These are phyloP conservation scores for Drosophila imparisetae DNA, from an alignment of 2,888 invertebrate species.

Conservation along the genomic window DNA sequence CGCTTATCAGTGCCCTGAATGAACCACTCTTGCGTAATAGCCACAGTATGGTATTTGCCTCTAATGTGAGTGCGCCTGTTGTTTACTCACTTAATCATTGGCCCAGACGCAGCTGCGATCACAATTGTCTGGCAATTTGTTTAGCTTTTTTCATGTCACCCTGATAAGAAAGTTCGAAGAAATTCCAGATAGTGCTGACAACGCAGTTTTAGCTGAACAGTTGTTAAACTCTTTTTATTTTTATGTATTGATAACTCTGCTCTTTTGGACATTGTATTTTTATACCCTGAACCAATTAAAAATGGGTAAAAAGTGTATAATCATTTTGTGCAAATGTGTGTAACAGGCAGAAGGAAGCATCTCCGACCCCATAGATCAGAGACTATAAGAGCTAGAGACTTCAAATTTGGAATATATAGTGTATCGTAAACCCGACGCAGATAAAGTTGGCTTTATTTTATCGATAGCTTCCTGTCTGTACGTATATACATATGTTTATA, in stretches of 20 bases:
- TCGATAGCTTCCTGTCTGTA: too few relatives aligned
- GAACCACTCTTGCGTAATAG: background rate
- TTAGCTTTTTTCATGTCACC: conserved; percentile 2
- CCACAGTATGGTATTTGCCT: background rate
- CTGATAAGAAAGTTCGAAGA: conserved; percentile 32
- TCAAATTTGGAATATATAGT: background rate
- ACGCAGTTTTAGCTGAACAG: background rate
- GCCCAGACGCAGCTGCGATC: conserved; percentile 3
- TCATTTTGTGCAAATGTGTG: background rate
- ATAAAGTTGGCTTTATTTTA: too few relatives aligned
- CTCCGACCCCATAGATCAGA: background rate
- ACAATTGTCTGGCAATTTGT: conserved; percentile 42
- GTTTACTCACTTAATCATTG: conserved; percentile 33
- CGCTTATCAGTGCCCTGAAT: conserved; percentile 17
- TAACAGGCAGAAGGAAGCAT: background rate
- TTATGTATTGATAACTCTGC: background rate
- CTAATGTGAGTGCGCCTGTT: conserved; percentile 38
- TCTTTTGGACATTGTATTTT: background rate
- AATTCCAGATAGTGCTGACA: conserved; percentile 10
- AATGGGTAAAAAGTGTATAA: background rate
- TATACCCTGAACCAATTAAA: background rate
- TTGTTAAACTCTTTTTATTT: background rate
- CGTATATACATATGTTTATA: too few relatives aligned
- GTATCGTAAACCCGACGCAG: background rate
- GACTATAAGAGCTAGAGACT: background rate